Base-by-base conservation (phyloP, 2,888 invertebrate species). In the Drosophila fungiperda region DNA sequence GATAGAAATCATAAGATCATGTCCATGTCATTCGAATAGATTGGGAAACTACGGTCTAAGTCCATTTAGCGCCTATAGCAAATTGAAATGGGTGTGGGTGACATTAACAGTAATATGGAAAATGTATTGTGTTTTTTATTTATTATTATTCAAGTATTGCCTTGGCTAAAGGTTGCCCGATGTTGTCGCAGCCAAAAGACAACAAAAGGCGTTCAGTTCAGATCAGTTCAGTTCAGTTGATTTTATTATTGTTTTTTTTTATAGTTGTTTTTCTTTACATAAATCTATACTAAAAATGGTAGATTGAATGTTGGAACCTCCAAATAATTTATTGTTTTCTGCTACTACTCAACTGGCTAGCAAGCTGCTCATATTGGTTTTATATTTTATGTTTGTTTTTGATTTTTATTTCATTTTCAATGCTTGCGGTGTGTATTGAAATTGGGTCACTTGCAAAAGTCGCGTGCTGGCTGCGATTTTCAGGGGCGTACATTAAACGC, bases 371-470 rank as follows among this genome's bases (percentile, higher is more conserved):
- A 62, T 58, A 55, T 76, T 65, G 68, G 61, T 20, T 72, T 55
- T 59, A 26, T 42, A 42, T 45, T 45, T 45, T 45, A 4, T 23
- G 7, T 4, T n/a, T 9, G 33, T 9, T 15, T 17, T 23, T 45
- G 23, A 45, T 32, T 66, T 67, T 66, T 61, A 80, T 82, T 72
- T 76, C 68, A 65, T 72, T 89, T 88, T 89, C 87, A 89, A 89
- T 86, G 90, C 81, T 81, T 78, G 81, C 75, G 58, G 60, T 69
- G 73, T 78, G 65, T 73, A 80, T 82, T 69, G 75, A 63, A 86
- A 88, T 90, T 89, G 85, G 85, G 89, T 85, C 85, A 89, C 63
- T 80, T 73, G 89, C 89, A 73, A 84, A 85, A 89, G 77, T 85
- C 84, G 87, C 89, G 84, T 87, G 87, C 78, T 64, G 57, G 63